Evolutionary conservation across 2,888 invertebrate species (phyloP), one percentile per base, ranked within the genome.

Genomic region (Proisotoma minuta): DNA sequence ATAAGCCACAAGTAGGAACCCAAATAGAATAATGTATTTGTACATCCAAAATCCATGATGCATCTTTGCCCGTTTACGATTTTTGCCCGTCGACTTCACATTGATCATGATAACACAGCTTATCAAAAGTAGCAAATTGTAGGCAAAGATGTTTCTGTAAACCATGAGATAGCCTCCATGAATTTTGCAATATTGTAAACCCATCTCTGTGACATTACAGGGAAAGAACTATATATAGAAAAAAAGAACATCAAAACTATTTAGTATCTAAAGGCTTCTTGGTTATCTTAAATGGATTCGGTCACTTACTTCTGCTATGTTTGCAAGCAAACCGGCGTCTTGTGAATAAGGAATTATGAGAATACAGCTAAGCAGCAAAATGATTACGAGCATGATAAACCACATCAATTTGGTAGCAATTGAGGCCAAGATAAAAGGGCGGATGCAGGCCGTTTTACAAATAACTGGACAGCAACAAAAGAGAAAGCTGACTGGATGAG

Each of bases 1-100:
- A 48, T 58, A 62, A 15, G 47, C 43, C 4, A 64, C 22, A 3
- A 62, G 3, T 5, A 64, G 24, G 10, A 69, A 23, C 0, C 1
- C 20, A 24, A 43, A 39, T 2, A 66, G 49, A 15, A 56, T 26
- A 5, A 64, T 5, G 53, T 66, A 66, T 29, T 69, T 69, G 47
- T 63, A 69, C 43, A 66, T 20, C 68, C 68, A 69, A 49, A 69
- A 66, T 43, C 68, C 68, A 15, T 66, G 68, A 29, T 69, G 68
- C 15, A 64, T 48, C 50, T 60, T 60, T 3, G 66, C 53, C 12
- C 66, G 28, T 12, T 63, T 28, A 0, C 27, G 28, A 40, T 53
- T 56, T 5, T 53, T 48, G 2, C 52, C 59, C 1, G 65, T 66
- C 1, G 59, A 58, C 4, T 47, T 54, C 24, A 66, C 62, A 20